phyloP scores from a whole-genome alignment of 1,140 invertebrate species.

The Vanessa tameamea region DNA sequence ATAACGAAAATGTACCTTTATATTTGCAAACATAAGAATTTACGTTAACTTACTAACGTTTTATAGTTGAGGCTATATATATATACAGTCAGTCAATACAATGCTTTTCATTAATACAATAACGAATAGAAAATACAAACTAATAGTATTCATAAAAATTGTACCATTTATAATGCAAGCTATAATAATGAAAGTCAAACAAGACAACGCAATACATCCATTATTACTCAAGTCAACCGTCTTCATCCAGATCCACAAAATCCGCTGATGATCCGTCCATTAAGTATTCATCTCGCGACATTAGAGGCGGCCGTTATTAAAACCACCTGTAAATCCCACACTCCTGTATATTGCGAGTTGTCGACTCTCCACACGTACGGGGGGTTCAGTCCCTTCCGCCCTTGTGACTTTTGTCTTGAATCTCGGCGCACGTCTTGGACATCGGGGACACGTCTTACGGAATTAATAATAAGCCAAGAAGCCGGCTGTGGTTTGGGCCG shows the following conservation, averaged over 20 bases:
- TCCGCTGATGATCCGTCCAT: slow-evolving; percentile 70
- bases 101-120: no score
- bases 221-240: slow-evolving; percentile 47
- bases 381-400: slow-evolving; percentile 43
- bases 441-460: slow-evolving; percentile 80
- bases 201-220: slow-evolving; percentile 13
- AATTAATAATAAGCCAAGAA: slow-evolving; percentile 81
- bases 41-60: no score
- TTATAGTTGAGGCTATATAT: no score
- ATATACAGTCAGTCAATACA: no score
- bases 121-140: no score
- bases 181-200: slow-evolving; percentile 9
- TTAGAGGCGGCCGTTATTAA: slow-evolving; percentile 76
- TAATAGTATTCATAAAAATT: neutral
- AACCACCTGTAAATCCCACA: slow-evolving; percentile 79
- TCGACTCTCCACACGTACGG: slow-evolving; percentile 67
- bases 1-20: no score
- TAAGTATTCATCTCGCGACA: slow-evolving; percentile 79
- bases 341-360: slow-evolving; percentile 60
- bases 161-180: neutral
- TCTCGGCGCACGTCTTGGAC: slow-evolving; percentile 79
- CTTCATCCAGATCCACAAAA: slow-evolving; percentile 41
- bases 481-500: slow-evolving; percentile 74
- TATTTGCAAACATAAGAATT: no score
- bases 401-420: slow-evolving; percentile 77